phyloP scores from a whole-genome alignment of 2,113 vertebrate species.

The Melanostigma gelatinosum region DNA sequence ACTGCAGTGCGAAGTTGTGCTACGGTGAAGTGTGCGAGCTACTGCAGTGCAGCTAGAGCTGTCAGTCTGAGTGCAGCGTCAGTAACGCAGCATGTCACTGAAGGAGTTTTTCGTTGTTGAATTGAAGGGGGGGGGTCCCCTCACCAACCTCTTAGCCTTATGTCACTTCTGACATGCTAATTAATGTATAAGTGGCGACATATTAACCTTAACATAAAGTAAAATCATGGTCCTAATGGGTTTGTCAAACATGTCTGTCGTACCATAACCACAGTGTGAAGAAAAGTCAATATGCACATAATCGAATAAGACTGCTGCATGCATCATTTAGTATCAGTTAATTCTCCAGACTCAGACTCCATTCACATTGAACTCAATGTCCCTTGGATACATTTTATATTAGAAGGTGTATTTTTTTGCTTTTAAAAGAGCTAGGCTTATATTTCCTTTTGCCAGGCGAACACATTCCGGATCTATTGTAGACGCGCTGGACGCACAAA shows the following conservation, averaged over 20 bases:
- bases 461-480: not conserved
- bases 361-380: not conserved
- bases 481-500: not conserved
- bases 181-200: not conserved
- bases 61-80: slow-evolving; percentile 38
- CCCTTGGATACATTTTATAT: not conserved
- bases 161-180: slow-evolving; percentile 4
- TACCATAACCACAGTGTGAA: not conserved
- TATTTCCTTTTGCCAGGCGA: not conserved
- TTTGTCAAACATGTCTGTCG: not conserved
- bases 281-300: not conserved
- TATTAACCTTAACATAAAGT: not conserved
- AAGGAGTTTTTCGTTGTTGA: not conserved
- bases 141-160: slow-evolving; percentile 9
- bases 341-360: not conserved
- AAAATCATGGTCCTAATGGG: not conserved
- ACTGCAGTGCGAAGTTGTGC: slow-evolving; percentile 30
- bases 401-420: not conserved
- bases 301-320: not conserved
- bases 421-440: not conserved
- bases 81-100: slow-evolving; percentile 21
- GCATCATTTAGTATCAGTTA: not conserved
- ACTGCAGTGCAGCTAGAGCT: slow-evolving; percentile 24
- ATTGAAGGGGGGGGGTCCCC: not conserved
- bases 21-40: slow-evolving; percentile 25